These are phyloP conservation scores for Henricia sp. DNA, from an alignment of 53 echinoderm and acorn worm species.

Conservation along the genomic window DNA sequence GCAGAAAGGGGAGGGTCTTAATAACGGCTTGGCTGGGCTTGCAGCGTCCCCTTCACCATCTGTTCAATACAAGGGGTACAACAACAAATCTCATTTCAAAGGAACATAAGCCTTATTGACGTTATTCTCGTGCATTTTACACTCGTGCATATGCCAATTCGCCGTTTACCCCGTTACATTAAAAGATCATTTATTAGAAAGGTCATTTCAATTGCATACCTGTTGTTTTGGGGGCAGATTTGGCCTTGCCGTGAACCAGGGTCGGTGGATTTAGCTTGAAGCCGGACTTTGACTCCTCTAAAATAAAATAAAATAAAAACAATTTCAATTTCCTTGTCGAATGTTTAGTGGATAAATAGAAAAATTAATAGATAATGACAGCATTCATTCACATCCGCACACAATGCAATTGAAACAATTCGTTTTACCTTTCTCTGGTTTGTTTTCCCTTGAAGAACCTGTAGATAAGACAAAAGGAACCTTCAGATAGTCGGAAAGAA, in stretches of 20 bases:
- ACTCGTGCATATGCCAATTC: no score
- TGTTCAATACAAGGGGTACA: background rate
- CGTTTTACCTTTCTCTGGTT: slow-evolving; percentile 43
- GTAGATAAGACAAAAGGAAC: background rate
- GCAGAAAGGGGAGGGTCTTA: slow-evolving; percentile 64
- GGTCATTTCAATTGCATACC: slow-evolving; percentile 5
- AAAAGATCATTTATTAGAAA: background rate
- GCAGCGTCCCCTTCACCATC: slow-evolving; percentile 56
- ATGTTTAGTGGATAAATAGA: no score
- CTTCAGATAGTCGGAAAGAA: no score
- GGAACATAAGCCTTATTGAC: background rate
- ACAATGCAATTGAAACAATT: no score
- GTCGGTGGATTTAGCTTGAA: slow-evolving; percentile 85
- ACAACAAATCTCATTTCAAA: background rate
- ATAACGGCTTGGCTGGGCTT: slow-evolving; percentile 55
- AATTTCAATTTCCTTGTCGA: no score
- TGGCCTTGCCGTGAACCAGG: slow-evolving; percentile 78
- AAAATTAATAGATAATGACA: background rate
- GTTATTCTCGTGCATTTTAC: background rate
- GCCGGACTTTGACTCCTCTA: slow-evolving; percentile 40
- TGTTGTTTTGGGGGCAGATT: slow-evolving; percentile 73
- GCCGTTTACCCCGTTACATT: background rate
- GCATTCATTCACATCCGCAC: no score
- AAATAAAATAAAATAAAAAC: background rate
- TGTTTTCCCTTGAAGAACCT: slow-evolving; percentile 24